These are phyloP conservation scores for Samia ricini DNA, from an alignment of 1,140 invertebrate species.

Conservation along the genomic window DNA sequence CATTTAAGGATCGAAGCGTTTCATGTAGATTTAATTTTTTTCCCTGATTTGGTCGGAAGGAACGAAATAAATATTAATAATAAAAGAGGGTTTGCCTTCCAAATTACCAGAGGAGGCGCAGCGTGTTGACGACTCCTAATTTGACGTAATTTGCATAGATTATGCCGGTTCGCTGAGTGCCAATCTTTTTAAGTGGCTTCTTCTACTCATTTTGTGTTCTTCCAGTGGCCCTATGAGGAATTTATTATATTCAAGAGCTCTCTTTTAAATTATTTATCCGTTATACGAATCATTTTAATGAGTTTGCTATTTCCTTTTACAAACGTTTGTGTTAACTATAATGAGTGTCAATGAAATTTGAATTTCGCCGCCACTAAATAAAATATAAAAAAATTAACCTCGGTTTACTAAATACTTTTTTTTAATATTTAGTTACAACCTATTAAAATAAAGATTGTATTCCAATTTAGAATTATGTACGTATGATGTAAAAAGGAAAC, in stretches of 20 bases:
- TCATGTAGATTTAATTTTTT: conserved; percentile 54
- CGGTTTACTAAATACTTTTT: no score
- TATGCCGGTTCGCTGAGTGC: conserved; percentile 75
- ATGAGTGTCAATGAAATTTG: no score
- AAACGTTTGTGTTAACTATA: background rate
- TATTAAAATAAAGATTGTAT: no score
- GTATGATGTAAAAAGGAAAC: no score
- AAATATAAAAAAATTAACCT: no score
- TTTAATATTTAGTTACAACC: no score
- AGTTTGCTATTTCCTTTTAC: conserved; percentile 4
- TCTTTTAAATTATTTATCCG: conserved; percentile 45
- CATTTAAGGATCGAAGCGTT: conserved; percentile 60
- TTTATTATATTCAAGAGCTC: conserved; percentile 58
- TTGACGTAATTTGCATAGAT: conserved; percentile 76
- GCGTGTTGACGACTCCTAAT: conserved; percentile 75
- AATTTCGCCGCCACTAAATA: no score
- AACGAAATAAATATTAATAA: conserved; percentile 76
- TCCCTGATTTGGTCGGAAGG: conserved; percentile 57
- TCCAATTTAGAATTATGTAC: no score
- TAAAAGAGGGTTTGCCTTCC: conserved; percentile 72
- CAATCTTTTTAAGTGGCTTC: conserved; percentile 76
- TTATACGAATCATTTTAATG: conserved; percentile 24
- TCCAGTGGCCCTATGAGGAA: conserved; percentile 51
- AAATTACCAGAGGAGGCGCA: conserved; percentile 60
- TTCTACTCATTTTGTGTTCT: conserved; percentile 67